These are phyloP conservation scores for Meganola albula DNA, from an alignment of 2,888 invertebrate genomes.

Conservation along the genomic window DNA sequence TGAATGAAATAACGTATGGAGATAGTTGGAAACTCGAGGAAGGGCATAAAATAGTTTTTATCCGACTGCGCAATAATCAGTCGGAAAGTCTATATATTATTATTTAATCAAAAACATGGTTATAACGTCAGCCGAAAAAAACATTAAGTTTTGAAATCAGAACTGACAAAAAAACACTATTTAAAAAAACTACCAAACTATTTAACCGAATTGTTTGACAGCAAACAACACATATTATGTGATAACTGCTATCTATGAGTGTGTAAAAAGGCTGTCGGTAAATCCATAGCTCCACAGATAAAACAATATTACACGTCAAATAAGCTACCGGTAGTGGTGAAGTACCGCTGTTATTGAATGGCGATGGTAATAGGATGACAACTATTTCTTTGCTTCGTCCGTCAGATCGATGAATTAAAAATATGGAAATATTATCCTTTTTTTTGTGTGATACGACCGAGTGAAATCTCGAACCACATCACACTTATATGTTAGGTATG, in stretches of 20 bases:
- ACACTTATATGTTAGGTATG: too few relatives aligned
- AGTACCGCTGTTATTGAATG: too few relatives aligned
- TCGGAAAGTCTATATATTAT: neutral
- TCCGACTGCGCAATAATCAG: neutral
- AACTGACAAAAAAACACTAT: neutral
- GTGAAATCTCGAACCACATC: too few relatives aligned
- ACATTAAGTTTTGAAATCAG: neutral
- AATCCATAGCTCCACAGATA: neutral
- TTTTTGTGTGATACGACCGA: too few relatives aligned
- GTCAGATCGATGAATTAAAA: too few relatives aligned
- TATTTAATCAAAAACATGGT: neutral
- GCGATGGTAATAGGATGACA: too few relatives aligned
- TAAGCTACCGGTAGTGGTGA: neutral
- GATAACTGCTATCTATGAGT: conserved; percentile 1
- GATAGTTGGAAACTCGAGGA: too few relatives aligned
- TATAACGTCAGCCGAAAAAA: neutral
- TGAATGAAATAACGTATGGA: too few relatives aligned
- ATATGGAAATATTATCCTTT: too few relatives aligned
- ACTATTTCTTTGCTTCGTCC: too few relatives aligned
- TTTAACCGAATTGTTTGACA: conserved; percentile 4
- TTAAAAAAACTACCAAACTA: conserved; percentile 3
- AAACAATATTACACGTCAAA: neutral
- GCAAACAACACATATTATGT: neutral
- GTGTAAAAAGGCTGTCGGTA: neutral
- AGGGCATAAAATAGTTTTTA: neutral